Conservation (phyloP, 2,113 vertebrate genomes). For the Marcusenius ussheri region DNA sequence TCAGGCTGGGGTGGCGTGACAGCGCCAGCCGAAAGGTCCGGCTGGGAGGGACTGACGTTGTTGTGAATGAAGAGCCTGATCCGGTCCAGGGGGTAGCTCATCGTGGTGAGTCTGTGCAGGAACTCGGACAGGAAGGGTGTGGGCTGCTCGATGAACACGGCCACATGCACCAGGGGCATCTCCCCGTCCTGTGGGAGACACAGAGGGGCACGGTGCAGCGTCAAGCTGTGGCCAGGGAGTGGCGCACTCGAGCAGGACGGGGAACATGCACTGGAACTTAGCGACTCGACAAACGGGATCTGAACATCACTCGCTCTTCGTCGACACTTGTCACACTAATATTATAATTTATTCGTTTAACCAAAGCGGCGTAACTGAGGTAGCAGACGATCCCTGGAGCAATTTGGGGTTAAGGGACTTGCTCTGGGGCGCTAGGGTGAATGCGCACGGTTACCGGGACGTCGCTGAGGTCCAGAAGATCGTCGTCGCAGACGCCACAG, state of each 20-base stretch:
- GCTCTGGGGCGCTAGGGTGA: not conserved
- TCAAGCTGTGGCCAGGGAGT: not conserved
- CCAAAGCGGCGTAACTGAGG: not conserved
- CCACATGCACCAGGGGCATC: slow-evolving; percentile 58
- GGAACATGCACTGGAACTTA: not conserved
- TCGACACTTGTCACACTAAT: not conserved
- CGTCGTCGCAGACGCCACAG: slow-evolving; percentile 58
- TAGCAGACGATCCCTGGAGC: not conserved
- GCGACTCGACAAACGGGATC: not conserved
- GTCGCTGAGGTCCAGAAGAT: slow-evolving; percentile 47
- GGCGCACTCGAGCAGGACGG: not conserved
- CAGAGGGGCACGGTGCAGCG: not conserved
- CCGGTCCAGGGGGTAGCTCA: slow-evolving; percentile 57
- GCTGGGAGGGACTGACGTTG: slow-evolving; percentile 41
- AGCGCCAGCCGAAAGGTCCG: too few species aligned
- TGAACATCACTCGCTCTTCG: not conserved
- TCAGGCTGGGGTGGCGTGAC: not conserved
- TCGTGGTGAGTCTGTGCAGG: slow-evolving; percentile 54
- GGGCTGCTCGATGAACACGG: slow-evolving; percentile 65
- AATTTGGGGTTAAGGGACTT: not conserved
- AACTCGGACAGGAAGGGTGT: slow-evolving; percentile 67
- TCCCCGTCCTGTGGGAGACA: slow-evolving; percentile 41
- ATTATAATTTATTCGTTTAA: not conserved
- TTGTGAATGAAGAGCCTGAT: slow-evolving; percentile 67
- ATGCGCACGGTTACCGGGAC: slow-evolving; percentile 41